Conservation (phyloP, 2,113 vertebrate species). For the Lampris incognitus region DNA sequence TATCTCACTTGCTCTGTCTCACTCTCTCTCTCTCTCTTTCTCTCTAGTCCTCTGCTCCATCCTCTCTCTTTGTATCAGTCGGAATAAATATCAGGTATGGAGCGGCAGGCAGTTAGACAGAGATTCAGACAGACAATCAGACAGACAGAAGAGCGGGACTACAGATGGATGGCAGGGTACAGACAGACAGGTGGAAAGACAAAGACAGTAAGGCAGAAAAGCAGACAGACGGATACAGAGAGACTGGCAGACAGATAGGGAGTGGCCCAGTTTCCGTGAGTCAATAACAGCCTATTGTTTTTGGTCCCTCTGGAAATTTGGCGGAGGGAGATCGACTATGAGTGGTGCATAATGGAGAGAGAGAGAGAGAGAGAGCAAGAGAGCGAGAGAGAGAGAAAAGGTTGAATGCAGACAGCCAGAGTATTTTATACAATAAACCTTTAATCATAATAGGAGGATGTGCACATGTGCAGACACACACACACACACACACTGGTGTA, state of each 20-base stretch:
- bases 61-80: background rate
- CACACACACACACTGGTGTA: background rate
- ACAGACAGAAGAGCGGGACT: background rate
- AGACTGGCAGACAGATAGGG: background rate
- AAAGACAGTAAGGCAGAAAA: background rate
- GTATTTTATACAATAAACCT: slow-evolving; percentile 43
- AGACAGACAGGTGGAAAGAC: background rate
- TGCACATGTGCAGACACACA: background rate
- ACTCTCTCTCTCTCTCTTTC: background rate
- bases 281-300: background rate
- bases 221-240: slow-evolving; percentile 1
- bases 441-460: slow-evolving; percentile 59
- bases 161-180: background rate
- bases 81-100: slow-evolving; percentile 1
- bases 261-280: slow-evolving; percentile 10
- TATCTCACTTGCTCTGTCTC: too few relatives aligned
- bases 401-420: slow-evolving; percentile 36
- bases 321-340: slow-evolving; percentile 24
- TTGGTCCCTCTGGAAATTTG: slow-evolving; percentile 21
- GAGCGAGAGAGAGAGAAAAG: background rate
- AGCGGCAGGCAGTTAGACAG: background rate
- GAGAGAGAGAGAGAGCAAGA: background rate
- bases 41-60: background rate
- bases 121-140: background rate
- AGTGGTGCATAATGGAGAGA: slow-evolving; percentile 22